Evolutionary conservation across 2,888 invertebrate genomes (phyloP), one percentile per base, ranked within the genome.

Genomic region (Brachynemurus nebulosus): DNA sequence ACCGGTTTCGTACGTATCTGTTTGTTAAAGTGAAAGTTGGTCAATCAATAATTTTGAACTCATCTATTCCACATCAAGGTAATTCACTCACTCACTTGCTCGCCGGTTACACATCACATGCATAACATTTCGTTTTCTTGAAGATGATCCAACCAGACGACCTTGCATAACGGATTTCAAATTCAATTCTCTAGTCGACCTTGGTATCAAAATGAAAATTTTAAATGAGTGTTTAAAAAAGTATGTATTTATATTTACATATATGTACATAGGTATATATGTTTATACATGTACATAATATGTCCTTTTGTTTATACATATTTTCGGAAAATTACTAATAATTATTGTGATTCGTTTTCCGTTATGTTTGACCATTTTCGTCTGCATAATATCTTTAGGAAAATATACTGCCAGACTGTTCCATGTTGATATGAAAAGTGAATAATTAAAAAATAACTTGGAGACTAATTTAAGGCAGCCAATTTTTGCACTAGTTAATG

Each of bases 91-190:
- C 30, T n/a, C n/a, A n/a, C n/a, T n/a, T n/a, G n/a, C n/a, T n/a
- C n/a, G n/a, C n/a, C n/a, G n/a, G n/a, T n/a, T n/a, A n/a, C n/a
- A n/a, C n/a, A n/a, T n/a, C n/a, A n/a, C n/a, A n/a, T n/a, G n/a
- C n/a, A n/a, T n/a, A 11, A 30, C 30, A 30, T 23, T 7, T 30
- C 30, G 9, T 12, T 30, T 30, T 30, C 20, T 12, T 37, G 37
- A 37, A 18, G 37, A 17, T 19, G 37, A 18, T 14, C 4, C n/a
- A n/a, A 42, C 42, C 16, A 42, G 17, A 46, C 47, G 45, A 48
- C 47, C 42, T 42, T 42, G 34, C 25, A 35, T 42, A 42, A 42
- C 35, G 35, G 42, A 42, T 42, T 42, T 35, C 16, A 37, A 37
- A 37, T 37, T 19, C 20, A 19, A 37, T 37, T 37, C 19, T 37